A percentile compares a stretch with the other conserved stretches of the same genome.
Evolutionary conservation across 1,140 invertebrate genomes (phyloP).

Genomic region (Panulirus ornatus): DNA sequence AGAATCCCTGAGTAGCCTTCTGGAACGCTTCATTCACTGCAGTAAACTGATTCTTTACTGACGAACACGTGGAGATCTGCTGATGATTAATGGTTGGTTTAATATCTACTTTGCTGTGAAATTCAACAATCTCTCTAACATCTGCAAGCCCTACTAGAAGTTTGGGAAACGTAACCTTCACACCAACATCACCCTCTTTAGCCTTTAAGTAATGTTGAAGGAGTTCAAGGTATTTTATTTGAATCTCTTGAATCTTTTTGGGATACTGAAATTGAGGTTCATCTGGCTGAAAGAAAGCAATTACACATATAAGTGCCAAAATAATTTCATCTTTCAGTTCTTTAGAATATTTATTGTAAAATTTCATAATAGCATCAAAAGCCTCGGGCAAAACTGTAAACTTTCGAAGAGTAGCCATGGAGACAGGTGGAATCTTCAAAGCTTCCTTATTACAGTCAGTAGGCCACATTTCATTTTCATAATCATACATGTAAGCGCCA

Average conservation of each 20-base stretch:
- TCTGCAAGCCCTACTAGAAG: constrained; percentile 61
- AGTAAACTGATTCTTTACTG: constrained; percentile 38
- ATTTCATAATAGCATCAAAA: constrained; percentile 63
- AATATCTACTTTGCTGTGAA: constrained; percentile 55
- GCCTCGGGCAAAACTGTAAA: constrained; percentile 62
- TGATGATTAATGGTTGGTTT: constrained; percentile 64
- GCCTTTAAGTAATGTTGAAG: constrained; percentile 44
- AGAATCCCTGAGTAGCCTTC: constrained; percentile 21
- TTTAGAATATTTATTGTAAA: constrained; percentile 55
- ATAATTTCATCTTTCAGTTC: constrained; percentile 66
- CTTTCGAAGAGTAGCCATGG: constrained; percentile 36
- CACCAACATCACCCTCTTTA: constrained; percentile 56
- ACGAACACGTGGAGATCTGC: constrained; percentile 48
- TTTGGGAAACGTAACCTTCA: constrained; percentile 58
- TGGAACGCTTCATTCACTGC: constrained; percentile 45
- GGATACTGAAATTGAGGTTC: constrained; percentile 55
- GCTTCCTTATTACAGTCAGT: constrained; percentile 57
- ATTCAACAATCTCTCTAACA: constrained; percentile 59
- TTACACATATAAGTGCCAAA: constrained; percentile 47
- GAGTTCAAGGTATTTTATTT: constrained; percentile 41
- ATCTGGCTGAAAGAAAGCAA: constrained; percentile 62
- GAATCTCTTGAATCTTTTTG: constrained; percentile 58
- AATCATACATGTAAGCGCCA: constrained; percentile 61
- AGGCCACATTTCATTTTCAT: constrained; percentile 60
- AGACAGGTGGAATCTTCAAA: constrained; percentile 41